Evolutionary conservation across 2,797 vertebrate genomes (phyloP).

Genomic region (Lindbergichthys nudifrons): DNA sequence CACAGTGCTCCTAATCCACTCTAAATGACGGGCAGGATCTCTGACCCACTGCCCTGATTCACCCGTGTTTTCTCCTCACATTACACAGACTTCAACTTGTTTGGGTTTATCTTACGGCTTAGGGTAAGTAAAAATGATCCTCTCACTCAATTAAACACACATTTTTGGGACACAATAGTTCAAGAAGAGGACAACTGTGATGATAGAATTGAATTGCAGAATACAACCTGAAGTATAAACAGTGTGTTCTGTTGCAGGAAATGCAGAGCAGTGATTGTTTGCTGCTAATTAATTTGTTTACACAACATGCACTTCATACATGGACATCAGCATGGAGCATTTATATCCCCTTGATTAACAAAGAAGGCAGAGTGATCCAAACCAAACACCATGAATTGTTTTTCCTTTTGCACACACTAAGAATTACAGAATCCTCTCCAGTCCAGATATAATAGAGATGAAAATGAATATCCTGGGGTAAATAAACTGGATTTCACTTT

Average conservation of each 20-base stretch:
- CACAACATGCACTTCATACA: slow-evolving; percentile 9
- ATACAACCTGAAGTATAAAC: slow-evolving; percentile 35
- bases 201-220: slow-evolving; percentile 28
- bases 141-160: slow-evolving; percentile 43
- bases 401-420: slow-evolving; percentile 4
- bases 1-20: slow-evolving; percentile 65
- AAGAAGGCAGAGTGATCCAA: slow-evolving; percentile 5
- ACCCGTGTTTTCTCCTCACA: slow-evolving; percentile 51
- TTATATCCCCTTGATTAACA: slow-evolving; percentile 4
- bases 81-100: slow-evolving; percentile 46
- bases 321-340: slow-evolving; percentile 5
- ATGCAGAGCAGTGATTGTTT: slow-evolving; percentile 54
- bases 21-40: slow-evolving; percentile 60
- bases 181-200: neutral
- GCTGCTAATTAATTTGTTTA: slow-evolving; percentile 28
- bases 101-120: slow-evolving; percentile 49
- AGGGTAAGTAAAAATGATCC: slow-evolving; percentile 28
- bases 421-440: neutral
- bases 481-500: slow-evolving; percentile 65
- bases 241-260: slow-evolving; percentile 57
- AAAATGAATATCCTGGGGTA: slow-evolving; percentile 56
- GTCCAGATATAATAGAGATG: slow-evolving; percentile 33
- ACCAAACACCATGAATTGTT: neutral
- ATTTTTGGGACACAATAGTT: slow-evolving; percentile 16
- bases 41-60: slow-evolving; percentile 78